Evolutionary conservation across 1,140 invertebrate genomes (phyloP).

Genomic region (Homalodisca vitripennis): DNA sequence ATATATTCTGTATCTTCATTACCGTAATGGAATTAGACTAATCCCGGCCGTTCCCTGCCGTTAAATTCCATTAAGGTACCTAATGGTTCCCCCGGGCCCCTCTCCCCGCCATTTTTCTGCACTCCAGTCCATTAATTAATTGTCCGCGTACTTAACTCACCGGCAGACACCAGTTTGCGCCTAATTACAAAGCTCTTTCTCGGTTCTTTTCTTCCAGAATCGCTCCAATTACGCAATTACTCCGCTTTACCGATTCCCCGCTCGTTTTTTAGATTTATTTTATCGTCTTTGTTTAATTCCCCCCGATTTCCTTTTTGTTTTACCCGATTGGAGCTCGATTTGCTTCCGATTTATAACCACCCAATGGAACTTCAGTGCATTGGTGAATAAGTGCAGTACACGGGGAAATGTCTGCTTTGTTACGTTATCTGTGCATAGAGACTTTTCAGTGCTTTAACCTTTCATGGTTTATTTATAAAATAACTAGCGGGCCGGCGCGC

Average conservation of each 20-base stretch:
- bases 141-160: neutral
- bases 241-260: neutral
- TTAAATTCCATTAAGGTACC: slow-evolving; percentile 31
- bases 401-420: too few relatives aligned
- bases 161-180: neutral
- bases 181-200: neutral
- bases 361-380: too few relatives aligned
- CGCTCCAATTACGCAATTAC: slow-evolving; percentile 19
- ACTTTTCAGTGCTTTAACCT: too few relatives aligned
- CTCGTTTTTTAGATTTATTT: too few relatives aligned
- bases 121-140: slow-evolving; percentile 28
- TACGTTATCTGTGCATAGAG: too few relatives aligned
- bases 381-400: too few relatives aligned
- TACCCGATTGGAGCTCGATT: too few relatives aligned
- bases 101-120: slow-evolving; percentile 17
- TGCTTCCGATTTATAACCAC: too few relatives aligned
- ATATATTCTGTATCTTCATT: slow-evolving; percentile 42
- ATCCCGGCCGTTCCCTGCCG: slow-evolving; percentile 31
- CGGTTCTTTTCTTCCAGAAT: slow-evolving; percentile 1
- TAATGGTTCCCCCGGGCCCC: neutral
- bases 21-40: slow-evolving; percentile 41
- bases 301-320: too few relatives aligned
- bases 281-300: too few relatives aligned
- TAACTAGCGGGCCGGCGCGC: too few relatives aligned
- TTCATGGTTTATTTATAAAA: too few relatives aligned